Base-by-base conservation (phyloP, 30 jellyfish, hydroid and myxozoan species). In the Chironex yamaguchii region DNA sequence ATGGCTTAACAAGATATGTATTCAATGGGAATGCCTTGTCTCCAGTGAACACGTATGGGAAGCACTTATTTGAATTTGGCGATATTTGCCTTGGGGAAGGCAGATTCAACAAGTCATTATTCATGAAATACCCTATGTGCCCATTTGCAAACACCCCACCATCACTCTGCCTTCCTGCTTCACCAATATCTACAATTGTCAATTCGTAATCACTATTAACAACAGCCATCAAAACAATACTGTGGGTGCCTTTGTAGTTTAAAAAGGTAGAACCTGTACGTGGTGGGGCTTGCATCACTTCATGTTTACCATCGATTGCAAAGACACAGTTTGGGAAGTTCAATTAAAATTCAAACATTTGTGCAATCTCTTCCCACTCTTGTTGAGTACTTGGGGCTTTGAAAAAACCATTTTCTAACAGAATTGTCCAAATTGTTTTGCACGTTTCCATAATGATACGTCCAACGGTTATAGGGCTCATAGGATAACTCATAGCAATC, bases 1-100 rank as follows among this genome's bases (percentile, higher is more conserved):
- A 79, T 27, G 85, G 95, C 58, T 68, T 79, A 76, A 88, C 64
- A 25, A 89, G 87, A 77, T 81, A 82, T n/a, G 87, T 48, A 70
- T 76, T 89, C 68, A 89, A 75, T 27, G 81, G 97, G 81, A 89
- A 89, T 49, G 92, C 97, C 79, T 82, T 82, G 36, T 89, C 92
- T 34, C 96, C 97, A 14, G 71, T 80, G 52, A 89, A 71, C 35
- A 81, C 96, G 51, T 67, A 79, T 36, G 95, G 90, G 85, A 63
- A 89, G 70, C 53, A 32, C 58, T 34, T 81, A 29, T 68, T 53
- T 31, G 83, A 81, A 32, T 70, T 22, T n/a, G 63, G 69, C 31
- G 84, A 53, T 73, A 86, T 63, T 36, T 30, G 58, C 73, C 72
- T 79, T 42, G 87, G 88, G 36, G 90, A 31, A 1, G 96, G 97